Evolutionary conservation across 37 sponge, comb jelly and placozoan species (phyloP).

Genomic region (Halichondria panicea): DNA sequence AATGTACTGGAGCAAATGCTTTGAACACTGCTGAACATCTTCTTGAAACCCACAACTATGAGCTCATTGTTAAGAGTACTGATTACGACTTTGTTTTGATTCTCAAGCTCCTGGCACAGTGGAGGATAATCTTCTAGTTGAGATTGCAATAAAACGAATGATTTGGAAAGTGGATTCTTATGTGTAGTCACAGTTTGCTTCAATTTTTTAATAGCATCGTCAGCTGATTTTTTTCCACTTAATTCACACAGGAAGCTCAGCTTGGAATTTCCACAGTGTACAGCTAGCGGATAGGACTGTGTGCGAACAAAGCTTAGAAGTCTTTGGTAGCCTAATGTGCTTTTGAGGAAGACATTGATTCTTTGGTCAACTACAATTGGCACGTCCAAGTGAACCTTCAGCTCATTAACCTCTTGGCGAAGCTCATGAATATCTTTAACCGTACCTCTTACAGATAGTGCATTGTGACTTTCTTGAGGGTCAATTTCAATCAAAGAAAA

Average conservation of each 20-base stretch:
- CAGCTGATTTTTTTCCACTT: not conserved
- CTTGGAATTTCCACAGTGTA: no score
- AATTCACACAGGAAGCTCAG: no score
- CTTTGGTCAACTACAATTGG: no score
- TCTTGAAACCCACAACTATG: constrained; percentile 27
- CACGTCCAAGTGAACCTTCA: no score
- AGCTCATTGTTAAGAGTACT: not conserved
- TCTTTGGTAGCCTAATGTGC: no score
- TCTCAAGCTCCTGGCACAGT: not conserved
- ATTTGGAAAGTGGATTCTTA: not conserved
- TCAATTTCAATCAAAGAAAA: not conserved
- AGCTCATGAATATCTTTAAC: no score
- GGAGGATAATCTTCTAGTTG: not conserved
- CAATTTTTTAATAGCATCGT: not conserved
- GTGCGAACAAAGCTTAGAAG: no score
- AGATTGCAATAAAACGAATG: not conserved
- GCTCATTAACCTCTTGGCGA: no score
- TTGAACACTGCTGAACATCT: not conserved
- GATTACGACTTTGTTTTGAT: not conserved
- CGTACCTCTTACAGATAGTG: not conserved
- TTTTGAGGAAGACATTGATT: no score
- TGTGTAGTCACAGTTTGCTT: not conserved
- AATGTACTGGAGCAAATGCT: constrained; percentile 19
- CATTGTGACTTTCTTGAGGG: not conserved
- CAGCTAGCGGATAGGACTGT: no score